phyloP scores from a whole-genome alignment of 2,888 invertebrate genomes.

The Willowsia nigromaculata region DNA sequence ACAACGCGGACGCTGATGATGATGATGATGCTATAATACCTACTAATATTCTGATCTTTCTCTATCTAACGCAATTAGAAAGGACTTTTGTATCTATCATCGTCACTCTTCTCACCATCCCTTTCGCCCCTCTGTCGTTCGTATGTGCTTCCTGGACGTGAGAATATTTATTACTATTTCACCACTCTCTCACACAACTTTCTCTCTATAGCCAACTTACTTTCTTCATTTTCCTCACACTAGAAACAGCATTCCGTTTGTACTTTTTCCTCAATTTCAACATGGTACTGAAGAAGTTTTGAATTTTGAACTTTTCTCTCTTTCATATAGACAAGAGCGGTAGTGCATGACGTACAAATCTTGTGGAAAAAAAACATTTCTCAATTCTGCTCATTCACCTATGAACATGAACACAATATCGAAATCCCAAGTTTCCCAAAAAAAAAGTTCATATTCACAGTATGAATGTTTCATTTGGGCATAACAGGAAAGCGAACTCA shows the following conservation, averaged over 20 bases:
- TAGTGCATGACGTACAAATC: not conserved
- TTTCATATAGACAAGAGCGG: not conserved
- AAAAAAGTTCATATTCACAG: not conserved
- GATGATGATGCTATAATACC: not conserved
- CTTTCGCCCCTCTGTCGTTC: not conserved
- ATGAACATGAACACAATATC: not conserved
- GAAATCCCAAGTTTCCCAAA: not conserved
- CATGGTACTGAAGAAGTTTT: not conserved
- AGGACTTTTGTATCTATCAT: not conserved
- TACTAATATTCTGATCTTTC: not conserved
- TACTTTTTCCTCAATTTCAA: not conserved
- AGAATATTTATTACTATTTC: conserved; percentile 7
- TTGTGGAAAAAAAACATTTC: not conserved
- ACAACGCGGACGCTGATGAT: not conserved
- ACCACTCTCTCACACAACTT: not conserved
- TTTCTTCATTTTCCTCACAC: not conserved
- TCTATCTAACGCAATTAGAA: conserved; percentile 6
- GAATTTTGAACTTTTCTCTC: not conserved
- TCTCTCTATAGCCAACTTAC: not conserved
- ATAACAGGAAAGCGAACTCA: not conserved
- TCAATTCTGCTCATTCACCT: conserved; percentile 9
- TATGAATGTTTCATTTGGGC: not conserved
- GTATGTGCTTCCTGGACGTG: not conserved
- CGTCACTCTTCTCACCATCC: not conserved
- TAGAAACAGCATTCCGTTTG: not conserved